Conservation (phyloP, 64 coral and sea anemone genomes). For the Stichodactyla helianthus region DNA sequence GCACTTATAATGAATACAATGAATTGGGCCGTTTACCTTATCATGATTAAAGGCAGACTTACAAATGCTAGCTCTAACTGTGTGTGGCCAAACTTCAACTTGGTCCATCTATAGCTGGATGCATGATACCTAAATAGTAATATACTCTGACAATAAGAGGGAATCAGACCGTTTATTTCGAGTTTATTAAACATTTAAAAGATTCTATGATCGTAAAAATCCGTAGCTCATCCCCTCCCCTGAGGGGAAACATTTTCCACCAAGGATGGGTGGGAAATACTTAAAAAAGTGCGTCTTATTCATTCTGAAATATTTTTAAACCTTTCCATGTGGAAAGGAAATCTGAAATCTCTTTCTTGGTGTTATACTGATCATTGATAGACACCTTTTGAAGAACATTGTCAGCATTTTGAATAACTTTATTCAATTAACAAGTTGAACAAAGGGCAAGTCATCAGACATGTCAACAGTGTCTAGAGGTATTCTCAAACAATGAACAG, state of each 20-base stretch:
- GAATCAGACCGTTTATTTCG: too few relatives aligned
- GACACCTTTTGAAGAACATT: not conserved
- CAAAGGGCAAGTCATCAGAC: not conserved
- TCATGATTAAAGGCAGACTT: not conserved
- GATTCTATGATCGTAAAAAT: too few relatives aligned
- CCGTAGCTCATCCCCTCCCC: not conserved
- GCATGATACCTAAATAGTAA: too few relatives aligned
- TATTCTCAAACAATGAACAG: not conserved
- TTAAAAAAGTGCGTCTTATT: not conserved
- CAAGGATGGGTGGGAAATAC: not conserved
- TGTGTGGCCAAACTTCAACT: too few relatives aligned
- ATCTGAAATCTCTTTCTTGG: too few relatives aligned
- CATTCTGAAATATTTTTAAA: not conserved
- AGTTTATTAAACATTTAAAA: too few relatives aligned
- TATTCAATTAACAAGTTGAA: not conserved
- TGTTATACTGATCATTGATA: too few relatives aligned
- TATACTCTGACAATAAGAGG: too few relatives aligned
- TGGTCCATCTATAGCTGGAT: too few relatives aligned
- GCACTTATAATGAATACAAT: not conserved
- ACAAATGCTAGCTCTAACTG: too few relatives aligned
- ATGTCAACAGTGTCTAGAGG: not conserved
- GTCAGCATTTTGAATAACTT: not conserved
- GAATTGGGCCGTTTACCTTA: not conserved
- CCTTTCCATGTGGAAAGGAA: too few relatives aligned
- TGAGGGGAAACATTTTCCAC: not conserved